Base-by-base conservation (phyloP, 2,888 invertebrate species). In the Cataglyphis cursor region DNA sequence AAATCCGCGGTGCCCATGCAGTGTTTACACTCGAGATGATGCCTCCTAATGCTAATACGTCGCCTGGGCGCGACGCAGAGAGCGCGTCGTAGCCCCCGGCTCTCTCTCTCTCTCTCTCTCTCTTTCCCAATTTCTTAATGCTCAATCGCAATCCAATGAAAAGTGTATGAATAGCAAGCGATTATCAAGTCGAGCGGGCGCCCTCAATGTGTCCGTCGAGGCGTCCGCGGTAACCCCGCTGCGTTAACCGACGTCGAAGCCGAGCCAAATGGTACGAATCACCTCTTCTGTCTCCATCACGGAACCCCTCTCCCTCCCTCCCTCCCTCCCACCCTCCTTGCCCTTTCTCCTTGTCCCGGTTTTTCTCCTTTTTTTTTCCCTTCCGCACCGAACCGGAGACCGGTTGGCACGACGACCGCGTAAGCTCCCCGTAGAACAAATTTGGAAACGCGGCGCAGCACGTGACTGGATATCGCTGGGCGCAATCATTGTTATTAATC, bases 1-100 rank as follows among this genome's bases (percentile, higher is more conserved):
- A 94, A 94, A 94, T 94, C 92, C 91, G 89, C 90, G 92, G 94
- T 93, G 93, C 94, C 92, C 94, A 94, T 94, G 94, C 94, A 93
- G 94, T 95, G 95, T 95, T 95, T 95, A 95, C 95, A 95, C 95
- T 95, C 92, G 95, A 95, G 93, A 94, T 95, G 95, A 94, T 95
- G 95, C 95, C 90, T 94, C 95, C 94, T 94, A 95, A 95, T 95
- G 94, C 94, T 95, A 95, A 95, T 94, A 93, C 93, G 93, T 88
- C 87, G 82, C 76, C 87, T 83, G 89, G 91, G 90, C 92, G 68
- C 93, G 93, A 92, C 93, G 92, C 93, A 21, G 59, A 59, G 59
- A 57, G 31, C 90, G 88, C 80, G 68, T 8, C 85, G 82, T 83
- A 75, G 87, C 84, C 88, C 85, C 80, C 85, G 84, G 89, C 81